These are phyloP conservation scores for Drosophila arizonae DNA, from an alignment of 1,140 invertebrate genomes.

Conservation along the genomic window DNA sequence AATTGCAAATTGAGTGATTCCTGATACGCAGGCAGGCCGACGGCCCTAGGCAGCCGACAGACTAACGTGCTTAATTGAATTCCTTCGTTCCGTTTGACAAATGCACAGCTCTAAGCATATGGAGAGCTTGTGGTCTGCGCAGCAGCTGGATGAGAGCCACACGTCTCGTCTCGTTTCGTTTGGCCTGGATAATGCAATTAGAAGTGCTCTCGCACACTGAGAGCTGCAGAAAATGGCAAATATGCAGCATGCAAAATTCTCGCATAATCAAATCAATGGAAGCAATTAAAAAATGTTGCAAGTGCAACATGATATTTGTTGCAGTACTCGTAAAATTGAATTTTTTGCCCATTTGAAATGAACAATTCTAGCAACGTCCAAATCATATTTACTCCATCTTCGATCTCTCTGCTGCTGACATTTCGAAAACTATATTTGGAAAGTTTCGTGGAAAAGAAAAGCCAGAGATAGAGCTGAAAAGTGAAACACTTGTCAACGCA, in stretches of 20 bases:
- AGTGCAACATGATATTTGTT: neutral
- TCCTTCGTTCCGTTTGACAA: constrained; percentile 44
- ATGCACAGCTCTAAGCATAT: constrained; percentile 42
- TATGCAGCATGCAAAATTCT: too few species aligned
- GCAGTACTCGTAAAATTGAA: neutral
- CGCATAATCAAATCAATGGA: too few species aligned
- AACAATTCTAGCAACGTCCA: too few species aligned
- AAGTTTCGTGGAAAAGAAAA: neutral
- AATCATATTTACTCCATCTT: too few species aligned
- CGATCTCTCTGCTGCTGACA: neutral
- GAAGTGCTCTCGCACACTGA: neutral
- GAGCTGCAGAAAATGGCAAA: neutral
- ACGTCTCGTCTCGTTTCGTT: constrained; percentile 20
- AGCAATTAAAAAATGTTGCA: too few species aligned
- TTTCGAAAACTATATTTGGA: neutral
- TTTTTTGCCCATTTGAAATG: neutral
- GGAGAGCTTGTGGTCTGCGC: constrained; percentile 21
- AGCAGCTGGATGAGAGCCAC: neutral
- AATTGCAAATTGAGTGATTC: constrained; percentile 73
- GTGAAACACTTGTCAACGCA: constrained; percentile 72
- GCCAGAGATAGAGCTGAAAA: constrained; percentile 12
- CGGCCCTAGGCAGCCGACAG: constrained; percentile 10
- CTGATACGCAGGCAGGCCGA: constrained; percentile 35
- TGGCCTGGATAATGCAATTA: neutral
- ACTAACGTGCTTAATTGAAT: constrained; percentile 63